A percentile compares a stretch with the other conserved stretches of the same genome.
Evolutionary conservation across 1,140 invertebrate species (phyloP).

Genomic region (Lordiphosa collinella): DNA sequence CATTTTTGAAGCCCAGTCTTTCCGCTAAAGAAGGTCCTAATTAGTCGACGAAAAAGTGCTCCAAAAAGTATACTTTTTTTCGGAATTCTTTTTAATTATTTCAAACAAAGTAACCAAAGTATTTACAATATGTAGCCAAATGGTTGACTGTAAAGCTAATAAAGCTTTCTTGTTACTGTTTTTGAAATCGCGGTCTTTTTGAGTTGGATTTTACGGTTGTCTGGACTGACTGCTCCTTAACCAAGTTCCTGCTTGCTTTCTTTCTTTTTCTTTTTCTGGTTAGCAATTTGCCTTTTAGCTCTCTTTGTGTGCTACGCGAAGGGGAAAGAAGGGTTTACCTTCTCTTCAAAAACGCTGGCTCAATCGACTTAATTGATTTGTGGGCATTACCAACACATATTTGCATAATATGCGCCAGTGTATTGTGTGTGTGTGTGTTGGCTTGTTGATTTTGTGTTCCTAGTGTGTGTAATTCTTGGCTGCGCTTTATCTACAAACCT

Average conservation of each 20-base stretch:
- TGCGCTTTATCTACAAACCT: constrained; percentile 19
- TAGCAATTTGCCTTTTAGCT: neutral
- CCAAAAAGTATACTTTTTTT: no score
- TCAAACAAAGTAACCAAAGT: no score
- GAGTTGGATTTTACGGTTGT: constrained; percentile 2
- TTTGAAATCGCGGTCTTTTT: constrained; percentile 32
- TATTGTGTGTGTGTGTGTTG: constrained; percentile 11
- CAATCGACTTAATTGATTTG: constrained; percentile 79
- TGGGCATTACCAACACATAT: constrained; percentile 74
- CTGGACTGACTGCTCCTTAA: neutral
- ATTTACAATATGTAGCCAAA: no score
- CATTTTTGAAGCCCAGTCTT: no score
- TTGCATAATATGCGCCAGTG: constrained; percentile 32
- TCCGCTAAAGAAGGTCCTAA: no score
- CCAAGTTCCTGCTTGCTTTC: neutral
- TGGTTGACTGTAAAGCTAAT: no score
- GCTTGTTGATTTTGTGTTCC: constrained; percentile 37
- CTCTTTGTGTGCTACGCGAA: neutral
- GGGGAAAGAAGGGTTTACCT: constrained; percentile 12
- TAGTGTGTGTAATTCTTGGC: constrained; percentile 17
- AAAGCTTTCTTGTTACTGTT: neutral
- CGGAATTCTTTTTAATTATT: no score
- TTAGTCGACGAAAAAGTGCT: no score
- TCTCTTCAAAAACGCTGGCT: constrained; percentile 36
- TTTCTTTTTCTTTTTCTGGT: constrained; percentile 22